These are phyloP conservation scores for Limnodromus scolopaceus DNA, from an alignment of 2,797 vertebrate species.

Conservation along the genomic window DNA sequence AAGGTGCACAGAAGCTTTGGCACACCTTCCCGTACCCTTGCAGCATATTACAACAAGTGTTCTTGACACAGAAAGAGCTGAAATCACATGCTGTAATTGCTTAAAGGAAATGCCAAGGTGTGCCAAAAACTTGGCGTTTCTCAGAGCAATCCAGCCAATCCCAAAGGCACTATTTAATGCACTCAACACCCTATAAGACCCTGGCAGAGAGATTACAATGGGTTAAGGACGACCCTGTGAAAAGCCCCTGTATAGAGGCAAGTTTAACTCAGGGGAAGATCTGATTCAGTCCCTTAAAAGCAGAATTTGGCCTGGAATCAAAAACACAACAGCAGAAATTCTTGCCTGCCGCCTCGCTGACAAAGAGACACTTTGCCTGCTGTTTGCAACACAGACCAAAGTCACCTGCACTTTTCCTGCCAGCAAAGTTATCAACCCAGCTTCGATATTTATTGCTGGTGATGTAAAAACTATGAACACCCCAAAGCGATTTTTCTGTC, in stretches of 20 bases:
- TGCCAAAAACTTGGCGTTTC: not conserved
- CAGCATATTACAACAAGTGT: not conserved
- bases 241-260: not conserved
- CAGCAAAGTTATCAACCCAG: not conserved
- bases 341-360: fast-evolving
- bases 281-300: not conserved
- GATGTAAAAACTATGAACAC: not conserved
- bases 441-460: not conserved
- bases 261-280: not conserved
- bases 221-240: not conserved
- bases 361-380: not conserved
- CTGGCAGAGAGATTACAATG: not conserved
- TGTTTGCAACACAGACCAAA: not conserved
- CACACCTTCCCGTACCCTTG: constrained; percentile 1
- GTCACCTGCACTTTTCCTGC: not conserved
- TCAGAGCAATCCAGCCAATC: not conserved
- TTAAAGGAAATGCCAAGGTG: not conserved
- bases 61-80: not conserved
- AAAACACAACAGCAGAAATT: not conserved
- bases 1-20: constrained; percentile 11
- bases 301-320: not conserved
- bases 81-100: not conserved
- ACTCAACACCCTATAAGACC: not conserved
- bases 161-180: not conserved
- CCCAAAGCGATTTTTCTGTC: not conserved